These are phyloP conservation scores for Osmoderma eremita DNA, from an alignment of 2,888 invertebrate genomes.

Conservation along the genomic window DNA sequence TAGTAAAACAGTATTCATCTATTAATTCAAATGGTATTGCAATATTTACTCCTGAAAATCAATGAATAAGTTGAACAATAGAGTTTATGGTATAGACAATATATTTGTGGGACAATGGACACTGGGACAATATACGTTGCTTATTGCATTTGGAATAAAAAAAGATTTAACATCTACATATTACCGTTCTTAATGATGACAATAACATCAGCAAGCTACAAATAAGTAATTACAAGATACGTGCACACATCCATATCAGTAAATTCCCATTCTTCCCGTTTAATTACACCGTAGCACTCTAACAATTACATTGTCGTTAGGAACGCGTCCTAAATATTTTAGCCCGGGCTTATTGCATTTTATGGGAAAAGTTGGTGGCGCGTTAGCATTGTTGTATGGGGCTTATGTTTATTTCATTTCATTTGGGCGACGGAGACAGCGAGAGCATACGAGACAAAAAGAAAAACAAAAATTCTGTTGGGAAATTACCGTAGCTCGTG, in stretches of 20 bases:
- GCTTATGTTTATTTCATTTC: conserved; percentile 38
- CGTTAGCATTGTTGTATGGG: conserved; percentile 34
- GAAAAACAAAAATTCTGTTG: conserved; percentile 38
- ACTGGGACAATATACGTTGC: too few relatives aligned
- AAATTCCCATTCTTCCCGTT: conserved; percentile 9
- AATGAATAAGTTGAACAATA: too few relatives aligned
- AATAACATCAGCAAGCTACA: background rate
- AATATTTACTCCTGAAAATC: too few relatives aligned
- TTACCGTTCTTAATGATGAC: too few relatives aligned
- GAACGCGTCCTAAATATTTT: conserved; percentile 26
- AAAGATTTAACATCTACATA: too few relatives aligned
- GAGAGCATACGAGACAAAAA: conserved; percentile 10
- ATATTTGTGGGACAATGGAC: too few relatives aligned
- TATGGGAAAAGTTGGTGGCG: conserved; percentile 32
- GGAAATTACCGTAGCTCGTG: conserved; percentile 35
- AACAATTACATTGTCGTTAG: conserved; percentile 33
- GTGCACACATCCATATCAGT: background rate
- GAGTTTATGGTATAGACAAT: too few relatives aligned
- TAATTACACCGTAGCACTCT: conserved; percentile 26
- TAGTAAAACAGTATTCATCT: too few relatives aligned
- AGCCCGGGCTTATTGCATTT: conserved; percentile 20
- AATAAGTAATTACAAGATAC: conserved; percentile 8
- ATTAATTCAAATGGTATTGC: too few relatives aligned
- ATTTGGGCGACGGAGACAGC: conserved; percentile 22
- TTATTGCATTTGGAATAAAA: too few relatives aligned